A percentile compares a stretch with the other conserved stretches of the same genome.
phyloP scores from a whole-genome alignment of 2,888 invertebrate genomes.

The Bugulina stolonifera region DNA sequence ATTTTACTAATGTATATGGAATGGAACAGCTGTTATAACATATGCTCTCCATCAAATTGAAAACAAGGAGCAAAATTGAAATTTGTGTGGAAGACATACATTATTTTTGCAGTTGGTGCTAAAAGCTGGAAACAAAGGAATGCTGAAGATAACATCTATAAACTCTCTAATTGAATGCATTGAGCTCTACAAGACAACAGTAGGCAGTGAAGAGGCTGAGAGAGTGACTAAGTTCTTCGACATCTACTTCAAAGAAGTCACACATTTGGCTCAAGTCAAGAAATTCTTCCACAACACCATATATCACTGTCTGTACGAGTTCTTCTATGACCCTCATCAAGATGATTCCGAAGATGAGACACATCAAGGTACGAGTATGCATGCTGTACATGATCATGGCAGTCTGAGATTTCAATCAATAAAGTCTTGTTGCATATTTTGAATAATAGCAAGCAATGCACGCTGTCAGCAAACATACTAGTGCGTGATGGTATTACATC shows the following conservation, averaged over 20 bases:
- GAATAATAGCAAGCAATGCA: no score
- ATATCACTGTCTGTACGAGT: conserved; percentile 36
- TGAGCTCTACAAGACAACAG: conserved; percentile 8
- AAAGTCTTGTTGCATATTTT: no score
- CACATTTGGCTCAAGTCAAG: conserved; percentile 38
- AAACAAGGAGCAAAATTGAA: no score
- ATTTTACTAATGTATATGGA: no score
- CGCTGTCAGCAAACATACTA: no score
- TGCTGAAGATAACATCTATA: conserved; percentile 15
- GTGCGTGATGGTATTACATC: no score
- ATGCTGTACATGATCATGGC: background rate
- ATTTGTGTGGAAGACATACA: background rate
- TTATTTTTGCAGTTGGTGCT: conserved; percentile 17
- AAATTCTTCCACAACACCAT: conserved; percentile 41
- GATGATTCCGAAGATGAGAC: conserved; percentile 26
- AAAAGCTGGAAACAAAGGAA: conserved; percentile 21
- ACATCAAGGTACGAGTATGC: background rate
- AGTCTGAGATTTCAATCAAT: background rate
- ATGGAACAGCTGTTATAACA: no score
- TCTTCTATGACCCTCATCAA: conserved; percentile 37
- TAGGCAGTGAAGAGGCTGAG: conserved; percentile 31
- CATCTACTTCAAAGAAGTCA: conserved; percentile 38
- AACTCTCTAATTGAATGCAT: conserved; percentile 11
- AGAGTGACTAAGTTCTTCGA: conserved; percentile 35
- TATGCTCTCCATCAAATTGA: no score